These are phyloP conservation scores for Isaurus tuberculatus DNA, from an alignment of 92 coral and sea anemone species.

Conservation along the genomic window DNA sequence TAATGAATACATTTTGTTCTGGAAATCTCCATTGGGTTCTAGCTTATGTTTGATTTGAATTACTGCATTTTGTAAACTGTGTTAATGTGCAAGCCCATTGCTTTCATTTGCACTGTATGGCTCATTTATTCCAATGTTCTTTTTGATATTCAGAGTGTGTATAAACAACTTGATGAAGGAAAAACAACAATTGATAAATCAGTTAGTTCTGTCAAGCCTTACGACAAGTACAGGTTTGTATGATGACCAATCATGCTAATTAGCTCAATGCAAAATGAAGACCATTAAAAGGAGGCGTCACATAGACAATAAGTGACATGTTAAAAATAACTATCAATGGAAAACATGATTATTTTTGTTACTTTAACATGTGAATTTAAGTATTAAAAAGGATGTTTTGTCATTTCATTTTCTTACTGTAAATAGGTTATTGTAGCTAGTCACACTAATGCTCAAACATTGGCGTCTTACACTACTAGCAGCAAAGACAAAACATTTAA, in stretches of 20 bases:
- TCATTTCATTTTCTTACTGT: too few relatives aligned
- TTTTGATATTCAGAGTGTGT: conserved; percentile 55
- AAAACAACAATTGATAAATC: background rate
- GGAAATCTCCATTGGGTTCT: too few relatives aligned
- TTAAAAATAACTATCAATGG: too few relatives aligned
- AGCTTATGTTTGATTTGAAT: too few relatives aligned
- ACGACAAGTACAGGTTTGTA: conserved; percentile 86
- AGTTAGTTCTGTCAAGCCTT: conserved; percentile 27
- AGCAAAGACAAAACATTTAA: too few relatives aligned
- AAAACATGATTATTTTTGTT: too few relatives aligned
- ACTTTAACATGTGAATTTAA: too few relatives aligned
- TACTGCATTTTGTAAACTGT: background rate
- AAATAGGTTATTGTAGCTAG: too few relatives aligned
- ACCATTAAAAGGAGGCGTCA: background rate
- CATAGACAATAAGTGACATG: background rate
- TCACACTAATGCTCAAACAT: too few relatives aligned
- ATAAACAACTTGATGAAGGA: conserved; percentile 30
- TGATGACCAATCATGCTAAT: background rate
- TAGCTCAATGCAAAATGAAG: background rate
- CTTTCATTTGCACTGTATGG: background rate
- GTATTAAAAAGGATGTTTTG: too few relatives aligned
- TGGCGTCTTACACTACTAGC: too few relatives aligned
- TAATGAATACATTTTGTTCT: too few relatives aligned
- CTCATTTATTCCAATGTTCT: background rate
- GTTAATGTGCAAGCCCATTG: background rate